These are phyloP conservation scores for Artibeus lituratus DNA, from an alignment of 2,797 vertebrate species.

Conservation along the genomic window DNA sequence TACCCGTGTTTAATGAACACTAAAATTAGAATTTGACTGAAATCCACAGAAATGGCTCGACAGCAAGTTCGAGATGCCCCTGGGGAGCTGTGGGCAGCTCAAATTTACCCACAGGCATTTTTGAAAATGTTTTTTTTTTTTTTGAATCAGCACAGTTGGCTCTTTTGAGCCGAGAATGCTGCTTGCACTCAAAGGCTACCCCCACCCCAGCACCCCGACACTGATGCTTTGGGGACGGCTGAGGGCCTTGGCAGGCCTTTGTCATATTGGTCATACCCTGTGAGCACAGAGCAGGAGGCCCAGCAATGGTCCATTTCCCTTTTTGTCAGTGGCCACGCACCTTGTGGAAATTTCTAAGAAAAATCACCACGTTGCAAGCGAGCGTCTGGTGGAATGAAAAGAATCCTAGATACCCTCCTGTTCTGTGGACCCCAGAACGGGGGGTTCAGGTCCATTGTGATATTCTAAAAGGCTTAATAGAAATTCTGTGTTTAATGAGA, in stretches of 20 bases:
- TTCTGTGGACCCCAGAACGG: fast-evolving
- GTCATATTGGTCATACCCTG: background rate
- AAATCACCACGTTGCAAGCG: fast-evolving
- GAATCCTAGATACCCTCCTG: background rate
- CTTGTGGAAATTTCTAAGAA: background rate
- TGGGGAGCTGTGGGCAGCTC: constrained; percentile 90
- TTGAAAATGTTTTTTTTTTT: constrained; percentile 77
- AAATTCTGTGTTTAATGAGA: background rate
- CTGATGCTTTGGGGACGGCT: background rate
- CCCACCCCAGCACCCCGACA: constrained; percentile 20
- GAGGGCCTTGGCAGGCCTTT: background rate
- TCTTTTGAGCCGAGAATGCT: constrained; percentile 82
- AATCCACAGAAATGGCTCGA: constrained; percentile 89
- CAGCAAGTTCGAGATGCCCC: constrained; percentile 88
- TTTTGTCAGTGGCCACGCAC: no score
- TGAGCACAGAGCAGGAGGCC: background rate
- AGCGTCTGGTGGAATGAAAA: fast-evolving
- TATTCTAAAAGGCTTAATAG: background rate
- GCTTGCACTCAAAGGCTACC: constrained; percentile 70
- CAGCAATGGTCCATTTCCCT: fast-evolving
- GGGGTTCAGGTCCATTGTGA: background rate
- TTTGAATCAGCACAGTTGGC: constrained; percentile 85
- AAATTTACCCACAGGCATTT: constrained; percentile 88
- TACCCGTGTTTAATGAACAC: constrained; percentile 90
- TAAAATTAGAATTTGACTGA: constrained; percentile 92